Base-by-base conservation (phyloP, 2,888 invertebrate genomes). In the Phaonia tiefii region DNA sequence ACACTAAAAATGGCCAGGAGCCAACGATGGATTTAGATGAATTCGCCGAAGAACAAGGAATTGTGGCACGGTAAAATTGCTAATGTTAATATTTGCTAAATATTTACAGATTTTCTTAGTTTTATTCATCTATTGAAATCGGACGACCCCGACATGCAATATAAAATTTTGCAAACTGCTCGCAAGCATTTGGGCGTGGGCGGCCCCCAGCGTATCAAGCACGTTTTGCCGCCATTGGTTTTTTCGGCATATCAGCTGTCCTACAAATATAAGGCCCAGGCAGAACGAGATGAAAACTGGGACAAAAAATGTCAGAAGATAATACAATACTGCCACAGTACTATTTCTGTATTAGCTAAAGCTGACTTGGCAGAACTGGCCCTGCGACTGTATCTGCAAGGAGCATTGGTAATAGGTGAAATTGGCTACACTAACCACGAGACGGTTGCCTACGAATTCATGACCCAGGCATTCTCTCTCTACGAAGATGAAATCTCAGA, bases 401-500 rank as follows among this genome's bases (percentile, higher is more conserved):
- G 99, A 1, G 99, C 99, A 0, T 91, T 99, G 60, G 97, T 98
- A 0, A 97, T 98, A 76, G 96, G 97, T 73, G 95, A 96, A 90
- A 97, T 98, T 71, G 94, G 94, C 7, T 99, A 99, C 91, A 96
- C 97, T 79, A 98, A 98, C 89, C 96, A 97, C 89, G 99, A 99
- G 91, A 97, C 98, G 8, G 96, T 99, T 0, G 99, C 99, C 0
- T 99, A 99, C 91, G 99, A 99, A 91, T 99, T 98, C 88, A 95
- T 99, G 90, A 98, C 99, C 22, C 91, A 91, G 80, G 98, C 99
- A 0, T 99, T 99, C 91, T 97, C 98, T 0, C 91, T 99, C 72
- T 99, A 99, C 89, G 99, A 99, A 90, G 99, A 99, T 90, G 99
- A 99, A 91, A 97, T 99, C 86, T 97, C 97, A 1, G 99, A 99